Conservation (phyloP, 2,888 invertebrate species). For the Alitta virens region DNA sequence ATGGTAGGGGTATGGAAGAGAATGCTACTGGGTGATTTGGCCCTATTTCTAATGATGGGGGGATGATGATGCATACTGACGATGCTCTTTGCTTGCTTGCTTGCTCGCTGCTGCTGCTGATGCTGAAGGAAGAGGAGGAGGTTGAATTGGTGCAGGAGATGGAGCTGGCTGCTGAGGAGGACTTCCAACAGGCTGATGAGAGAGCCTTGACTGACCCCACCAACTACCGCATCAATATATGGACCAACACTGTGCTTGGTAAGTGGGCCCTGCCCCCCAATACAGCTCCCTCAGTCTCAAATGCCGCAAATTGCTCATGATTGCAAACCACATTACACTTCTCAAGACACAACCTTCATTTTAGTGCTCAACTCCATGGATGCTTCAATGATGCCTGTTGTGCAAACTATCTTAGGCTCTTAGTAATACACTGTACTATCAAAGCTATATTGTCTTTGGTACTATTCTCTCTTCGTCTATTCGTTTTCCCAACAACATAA, state of each 20-base stretch:
- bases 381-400: not conserved
- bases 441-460: too few relatives aligned
- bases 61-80: too few relatives aligned
- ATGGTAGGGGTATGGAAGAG: too few relatives aligned
- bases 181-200: slow-evolving; percentile 48
- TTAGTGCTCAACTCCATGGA: too few relatives aligned
- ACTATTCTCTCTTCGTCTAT: too few relatives aligned
- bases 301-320: not conserved
- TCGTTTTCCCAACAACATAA: too few relatives aligned
- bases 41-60: too few relatives aligned
- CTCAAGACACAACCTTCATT: not conserved
- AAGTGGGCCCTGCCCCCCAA: slow-evolving; percentile 23
- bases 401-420: too few relatives aligned
- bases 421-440: too few relatives aligned
- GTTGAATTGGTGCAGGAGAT: slow-evolving; percentile 34
- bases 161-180: slow-evolving; percentile 24
- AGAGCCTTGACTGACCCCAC: slow-evolving; percentile 42
- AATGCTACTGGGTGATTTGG: too few relatives aligned
- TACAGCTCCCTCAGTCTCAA: not conserved
- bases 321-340: not conserved
- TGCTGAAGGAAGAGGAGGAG: not conserved
- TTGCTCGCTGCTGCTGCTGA: too few relatives aligned
- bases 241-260: slow-evolving; percentile 52
- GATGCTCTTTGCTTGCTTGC: too few relatives aligned
- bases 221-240: slow-evolving; percentile 47